Evolutionary conservation across 2,888 invertebrate genomes (phyloP), one percentile per base, ranked within the genome.

Genomic region (Leptopilina syphax): DNA sequence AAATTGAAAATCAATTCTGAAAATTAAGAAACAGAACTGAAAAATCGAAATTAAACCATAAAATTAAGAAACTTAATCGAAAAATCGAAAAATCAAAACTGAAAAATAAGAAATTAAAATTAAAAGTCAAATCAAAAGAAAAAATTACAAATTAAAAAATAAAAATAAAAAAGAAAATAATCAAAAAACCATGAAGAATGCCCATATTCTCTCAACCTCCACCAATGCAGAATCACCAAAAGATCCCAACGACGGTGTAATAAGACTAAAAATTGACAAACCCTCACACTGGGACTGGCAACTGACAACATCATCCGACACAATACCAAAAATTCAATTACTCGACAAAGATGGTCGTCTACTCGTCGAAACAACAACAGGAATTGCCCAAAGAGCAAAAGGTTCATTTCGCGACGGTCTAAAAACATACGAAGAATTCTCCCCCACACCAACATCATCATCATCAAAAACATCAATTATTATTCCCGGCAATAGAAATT

Each of bases 281-380:
- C 90, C 90, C 13, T 78, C 85, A 5, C 86, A 90, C 82, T 90
- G 90, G 90, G 87, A 89, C 63, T 90, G 90, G 90, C 88, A 90
- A 78, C 79, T 90, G n/a, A 90, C 90, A 10, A 90, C 90, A 41
- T 87, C 90, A 3, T 85, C 88, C 50, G 90, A 90, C 67, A 81
- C 85, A 10, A 80, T 90, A 13, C 90, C 91, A 6, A 86, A 91
- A 3, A 88, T 91, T 9, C 90, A 90, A 65, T 83, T 89, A 57
- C 78, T 91, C 73, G 90, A 91, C 83, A 89, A 88, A 73, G 88
- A 91, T 70, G 91, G 91, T 4, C 86, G 88, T 0, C 79, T 89
- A 0, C 78, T 91, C 77, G 89, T 91, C 0, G 91, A 91, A 78
- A 90, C 90, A 1, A 89, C 84, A 9, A 90, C 89, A 1, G 84